A percentile compares a stretch with the other conserved stretches of the same genome.
phyloP scores from a whole-genome alignment of 2,113 vertebrate genomes.

The Nannospalax galili region DNA sequence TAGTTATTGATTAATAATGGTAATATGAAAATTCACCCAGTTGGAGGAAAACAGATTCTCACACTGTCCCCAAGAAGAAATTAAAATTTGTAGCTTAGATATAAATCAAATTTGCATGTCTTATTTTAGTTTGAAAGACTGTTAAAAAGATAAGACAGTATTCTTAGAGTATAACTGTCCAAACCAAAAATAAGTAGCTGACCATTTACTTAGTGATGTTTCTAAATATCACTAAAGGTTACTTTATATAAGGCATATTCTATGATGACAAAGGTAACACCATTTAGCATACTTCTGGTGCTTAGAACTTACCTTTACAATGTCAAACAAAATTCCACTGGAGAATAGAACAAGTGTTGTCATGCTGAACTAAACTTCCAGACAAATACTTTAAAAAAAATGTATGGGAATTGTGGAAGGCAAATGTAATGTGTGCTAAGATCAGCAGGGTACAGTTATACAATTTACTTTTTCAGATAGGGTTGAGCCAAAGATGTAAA shows the following conservation, averaged over 20 bases:
- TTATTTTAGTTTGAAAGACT: slow-evolving; percentile 8
- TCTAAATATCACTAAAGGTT: too few relatives aligned
- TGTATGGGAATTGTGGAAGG: background rate
- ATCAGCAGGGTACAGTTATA: background rate
- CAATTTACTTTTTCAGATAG: background rate
- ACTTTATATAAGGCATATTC: background rate
- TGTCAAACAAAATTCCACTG: slow-evolving; percentile 6
- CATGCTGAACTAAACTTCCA: background rate
- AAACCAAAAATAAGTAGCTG: background rate
- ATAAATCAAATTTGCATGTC: slow-evolving; percentile 6
- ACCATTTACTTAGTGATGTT: slow-evolving; percentile 15
- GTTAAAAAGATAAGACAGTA: background rate
- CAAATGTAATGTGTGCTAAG: background rate
- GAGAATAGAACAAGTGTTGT: background rate
- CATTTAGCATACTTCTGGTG: background rate
- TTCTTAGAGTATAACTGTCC: background rate
- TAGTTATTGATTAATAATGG: slow-evolving; percentile 8
- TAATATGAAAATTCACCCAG: background rate
- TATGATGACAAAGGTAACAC: background rate
- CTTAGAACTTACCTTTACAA: slow-evolving; percentile 17
- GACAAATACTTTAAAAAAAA: background rate
- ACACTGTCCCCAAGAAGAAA: background rate
- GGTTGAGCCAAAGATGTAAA: background rate
- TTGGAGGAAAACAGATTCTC: background rate
- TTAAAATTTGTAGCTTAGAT: slow-evolving; percentile 24